Evolutionary conservation across 2,888 invertebrate genomes (phyloP).

Genomic region (Anodontia alba): DNA sequence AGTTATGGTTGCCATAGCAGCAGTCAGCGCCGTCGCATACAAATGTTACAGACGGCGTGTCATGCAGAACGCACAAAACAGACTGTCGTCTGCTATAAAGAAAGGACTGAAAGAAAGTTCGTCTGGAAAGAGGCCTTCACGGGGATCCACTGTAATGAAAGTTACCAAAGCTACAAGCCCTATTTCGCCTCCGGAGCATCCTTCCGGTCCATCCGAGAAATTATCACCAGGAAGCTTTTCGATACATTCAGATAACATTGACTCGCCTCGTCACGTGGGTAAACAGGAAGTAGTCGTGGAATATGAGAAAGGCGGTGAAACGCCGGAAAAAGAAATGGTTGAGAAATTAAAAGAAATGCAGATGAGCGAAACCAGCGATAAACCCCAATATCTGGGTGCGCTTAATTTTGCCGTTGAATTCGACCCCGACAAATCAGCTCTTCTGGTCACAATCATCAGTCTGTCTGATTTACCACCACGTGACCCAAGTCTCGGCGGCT

Average conservation of each 20-base stretch:
- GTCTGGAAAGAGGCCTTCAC: constrained; percentile 91
- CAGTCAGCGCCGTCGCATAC: constrained; percentile 88
- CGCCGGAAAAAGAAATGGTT: constrained; percentile 83
- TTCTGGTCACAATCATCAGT: constrained; percentile 96
- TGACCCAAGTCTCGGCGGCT: constrained; percentile 92
- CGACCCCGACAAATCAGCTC: constrained; percentile 94
- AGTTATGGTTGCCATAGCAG: constrained; percentile 87
- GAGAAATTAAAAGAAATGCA: constrained; percentile 82
- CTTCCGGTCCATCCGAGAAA: constrained; percentile 72
- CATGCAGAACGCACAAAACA: constrained; percentile 83
- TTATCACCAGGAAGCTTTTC: constrained; percentile 85
- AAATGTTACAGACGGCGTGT: constrained; percentile 89
- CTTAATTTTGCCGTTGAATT: constrained; percentile 96
- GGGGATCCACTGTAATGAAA: constrained; percentile 75
- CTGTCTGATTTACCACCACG: constrained; percentile 94
- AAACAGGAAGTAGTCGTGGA: constrained; percentile 84
- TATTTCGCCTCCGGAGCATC: constrained; percentile 74
- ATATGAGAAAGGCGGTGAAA: constrained; percentile 85
- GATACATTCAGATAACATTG: constrained; percentile 83
- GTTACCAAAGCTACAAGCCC: constrained; percentile 83
- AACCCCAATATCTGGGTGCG: constrained; percentile 89
- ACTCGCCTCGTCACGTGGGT: constrained; percentile 62
- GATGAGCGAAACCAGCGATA: constrained; percentile 50
- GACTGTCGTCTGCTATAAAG: constrained; percentile 83
- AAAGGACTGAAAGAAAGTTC: constrained; percentile 82